Percentiles rank a stretch among this genome's conserved stretches.
Conservation (phyloP, 2,888 invertebrate species). For the Stenichneumon culpator region DNA sequence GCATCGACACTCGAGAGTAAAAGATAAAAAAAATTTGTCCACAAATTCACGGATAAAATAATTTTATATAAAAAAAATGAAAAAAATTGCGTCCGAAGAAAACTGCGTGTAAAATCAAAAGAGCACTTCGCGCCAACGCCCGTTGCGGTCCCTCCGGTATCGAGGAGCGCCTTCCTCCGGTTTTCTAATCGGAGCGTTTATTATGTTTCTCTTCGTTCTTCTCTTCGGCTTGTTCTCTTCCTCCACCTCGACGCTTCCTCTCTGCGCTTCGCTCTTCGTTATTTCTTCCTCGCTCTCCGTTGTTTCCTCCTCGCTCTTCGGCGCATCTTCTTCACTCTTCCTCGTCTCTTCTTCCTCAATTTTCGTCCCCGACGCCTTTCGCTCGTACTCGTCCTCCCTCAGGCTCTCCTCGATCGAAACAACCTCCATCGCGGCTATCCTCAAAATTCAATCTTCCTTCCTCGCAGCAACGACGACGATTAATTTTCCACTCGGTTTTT, state of each 20-base stretch:
- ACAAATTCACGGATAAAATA: too few relatives aligned
- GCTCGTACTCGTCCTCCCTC: background rate
- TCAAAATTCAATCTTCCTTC: background rate
- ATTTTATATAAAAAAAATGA: too few relatives aligned
- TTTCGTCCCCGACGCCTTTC: too few relatives aligned
- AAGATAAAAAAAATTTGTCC: too few relatives aligned
- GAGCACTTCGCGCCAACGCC: constrained; percentile 45
- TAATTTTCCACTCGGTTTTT: background rate
- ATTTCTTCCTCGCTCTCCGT: background rate
- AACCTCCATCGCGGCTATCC: constrained; percentile 26
- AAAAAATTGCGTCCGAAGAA: too few relatives aligned
- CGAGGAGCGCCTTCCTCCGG: background rate
- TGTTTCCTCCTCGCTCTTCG: too few relatives aligned
- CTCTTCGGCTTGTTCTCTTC: constrained; percentile 28
- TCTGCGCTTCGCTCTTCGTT: background rate
- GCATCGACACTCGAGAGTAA: too few relatives aligned
- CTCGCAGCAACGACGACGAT: background rate
- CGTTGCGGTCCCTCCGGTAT: constrained; percentile 32
- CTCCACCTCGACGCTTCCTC: background rate
- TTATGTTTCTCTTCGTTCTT: constrained; percentile 53
- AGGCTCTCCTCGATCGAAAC: constrained; percentile 52
- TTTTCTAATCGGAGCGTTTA: constrained; percentile 31
- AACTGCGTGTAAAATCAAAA: background rate
- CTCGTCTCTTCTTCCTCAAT: too few relatives aligned
- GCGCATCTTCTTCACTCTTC: too few relatives aligned